Evolutionary conservation across 2,113 vertebrate genomes (phyloP), one percentile per base, ranked within the genome.

Genomic region (Vulpes ferrilata): DNA sequence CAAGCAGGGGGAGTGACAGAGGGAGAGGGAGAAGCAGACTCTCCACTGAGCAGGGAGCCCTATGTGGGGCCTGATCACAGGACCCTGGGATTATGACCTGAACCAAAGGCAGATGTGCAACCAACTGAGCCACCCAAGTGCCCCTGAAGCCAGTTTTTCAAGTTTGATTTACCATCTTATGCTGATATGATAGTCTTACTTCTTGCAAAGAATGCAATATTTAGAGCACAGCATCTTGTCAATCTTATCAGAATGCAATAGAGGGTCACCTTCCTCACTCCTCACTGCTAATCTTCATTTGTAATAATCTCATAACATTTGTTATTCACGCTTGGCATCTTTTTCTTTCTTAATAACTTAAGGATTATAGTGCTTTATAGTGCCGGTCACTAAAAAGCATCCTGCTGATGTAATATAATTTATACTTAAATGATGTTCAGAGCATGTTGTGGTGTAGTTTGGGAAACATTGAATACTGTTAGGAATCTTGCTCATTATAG

Each of bases 121-220:
- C 43, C 43, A 43, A 43, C 43, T 43, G 43, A 43, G 43, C 43
- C 43, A 43, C 43, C 43, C 43, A 43, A 43, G 43, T 43, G 43
- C 43, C 43, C 43, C 43, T 27, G 99, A 99, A 98, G 98, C 98
- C 35, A 98, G 98, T 73, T 98, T 99, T 97, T 99, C 99, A 20
- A 99, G 98, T 97, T 98, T 99, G 93, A 98, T 99, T 97, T 99
- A 97, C 99, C 99, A 0, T 78, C 99, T 78, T 98, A 99, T 96
- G 84, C 94, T 48, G 99, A 98, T 65, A 22, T 81, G 23, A 99
- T 99, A 0, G 99, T 99, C 93, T 99, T 99, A 8, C 99, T 99
- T 96, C 99, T 99, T 6, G 99, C 99, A 76, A 99, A 99, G 98
- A 99, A 99, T 97, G 98, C 99, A 81, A 96, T 99, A 94, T 99